Evolutionary conservation across 2,888 invertebrate species (phyloP).

Genomic region (Dinocampus coccinellae): DNA sequence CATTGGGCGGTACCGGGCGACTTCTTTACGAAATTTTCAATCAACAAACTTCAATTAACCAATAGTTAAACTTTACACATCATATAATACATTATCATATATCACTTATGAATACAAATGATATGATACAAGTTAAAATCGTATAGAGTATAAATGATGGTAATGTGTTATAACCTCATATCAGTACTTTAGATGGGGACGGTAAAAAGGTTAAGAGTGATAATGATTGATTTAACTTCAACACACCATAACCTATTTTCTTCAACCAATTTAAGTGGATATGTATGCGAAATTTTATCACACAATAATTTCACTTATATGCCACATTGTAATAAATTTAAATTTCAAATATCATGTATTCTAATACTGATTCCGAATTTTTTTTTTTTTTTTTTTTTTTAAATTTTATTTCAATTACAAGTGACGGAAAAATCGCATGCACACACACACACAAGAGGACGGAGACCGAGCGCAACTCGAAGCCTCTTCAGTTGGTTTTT

Average conservation of each 20-base stretch:
- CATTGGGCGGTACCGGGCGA: slow-evolving; percentile 48
- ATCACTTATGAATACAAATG: background rate
- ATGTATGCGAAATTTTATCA: background rate
- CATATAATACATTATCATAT: background rate
- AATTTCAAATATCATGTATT: background rate
- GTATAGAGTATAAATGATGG: background rate
- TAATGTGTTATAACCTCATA: slow-evolving; percentile 20
- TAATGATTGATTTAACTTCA: slow-evolving; percentile 65
- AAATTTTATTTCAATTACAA: background rate
- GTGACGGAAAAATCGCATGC: background rate
- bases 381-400: background rate
- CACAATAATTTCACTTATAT: background rate
- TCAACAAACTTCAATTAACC: background rate
- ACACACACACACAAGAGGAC: background rate
- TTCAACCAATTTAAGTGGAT: background rate
- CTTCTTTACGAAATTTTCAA: slow-evolving; percentile 26
- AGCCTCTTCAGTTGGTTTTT: background rate
- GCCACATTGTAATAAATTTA: background rate
- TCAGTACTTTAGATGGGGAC: slow-evolving; percentile 40
- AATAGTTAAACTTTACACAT: background rate
- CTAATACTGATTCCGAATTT: background rate
- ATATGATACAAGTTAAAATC: background rate
- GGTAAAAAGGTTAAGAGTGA: slow-evolving; percentile 64
- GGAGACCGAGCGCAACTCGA: slow-evolving; percentile 1
- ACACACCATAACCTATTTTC: slow-evolving; percentile 11